Conservation (phyloP, 1,140 invertebrate species). For the Caerostris darwini region DNA sequence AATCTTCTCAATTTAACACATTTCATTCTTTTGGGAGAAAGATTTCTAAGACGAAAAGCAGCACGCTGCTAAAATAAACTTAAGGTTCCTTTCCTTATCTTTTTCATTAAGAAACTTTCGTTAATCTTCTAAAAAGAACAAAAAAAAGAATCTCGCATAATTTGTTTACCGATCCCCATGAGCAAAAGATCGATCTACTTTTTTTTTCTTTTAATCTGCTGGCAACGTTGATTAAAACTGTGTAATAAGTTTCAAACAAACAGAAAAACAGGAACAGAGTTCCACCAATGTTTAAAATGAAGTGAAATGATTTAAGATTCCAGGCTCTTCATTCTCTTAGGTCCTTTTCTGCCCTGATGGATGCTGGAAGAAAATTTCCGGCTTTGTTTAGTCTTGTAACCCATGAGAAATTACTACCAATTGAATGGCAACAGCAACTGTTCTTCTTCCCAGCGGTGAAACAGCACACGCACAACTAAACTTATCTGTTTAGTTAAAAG, state of each 20-base stretch:
- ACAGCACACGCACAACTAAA: constrained; percentile 54
- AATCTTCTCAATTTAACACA: not conserved
- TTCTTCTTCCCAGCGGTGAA: constrained; percentile 41
- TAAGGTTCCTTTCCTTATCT: not conserved
- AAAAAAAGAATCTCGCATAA: not conserved
- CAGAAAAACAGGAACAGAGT: not conserved
- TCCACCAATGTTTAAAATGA: constrained; percentile 7
- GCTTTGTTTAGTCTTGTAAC: constrained; percentile 42
- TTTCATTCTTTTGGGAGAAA: not conserved
- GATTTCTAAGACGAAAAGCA: not conserved
- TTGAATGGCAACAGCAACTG: constrained; percentile 49
- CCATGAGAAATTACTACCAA: constrained; percentile 55
- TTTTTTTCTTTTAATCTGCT: not conserved
- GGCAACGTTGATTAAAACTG: constrained; percentile 5
- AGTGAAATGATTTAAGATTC: constrained; percentile 38
- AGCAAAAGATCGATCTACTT: not conserved
- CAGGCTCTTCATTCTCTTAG: not conserved
- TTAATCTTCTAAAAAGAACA: not conserved
- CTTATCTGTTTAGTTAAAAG: constrained; percentile 38
- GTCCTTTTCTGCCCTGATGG: constrained; percentile 17
- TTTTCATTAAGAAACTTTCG: not conserved
- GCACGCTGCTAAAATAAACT: too few relatives aligned
- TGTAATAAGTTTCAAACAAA: not conserved
- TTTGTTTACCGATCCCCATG: not conserved
- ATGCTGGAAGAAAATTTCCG: constrained; percentile 32